Percentiles rank a stretch among this genome's conserved stretches.
Evolutionary conservation across 2,888 invertebrate species (phyloP).

Genomic region (Lamellibrachia satsuma): DNA sequence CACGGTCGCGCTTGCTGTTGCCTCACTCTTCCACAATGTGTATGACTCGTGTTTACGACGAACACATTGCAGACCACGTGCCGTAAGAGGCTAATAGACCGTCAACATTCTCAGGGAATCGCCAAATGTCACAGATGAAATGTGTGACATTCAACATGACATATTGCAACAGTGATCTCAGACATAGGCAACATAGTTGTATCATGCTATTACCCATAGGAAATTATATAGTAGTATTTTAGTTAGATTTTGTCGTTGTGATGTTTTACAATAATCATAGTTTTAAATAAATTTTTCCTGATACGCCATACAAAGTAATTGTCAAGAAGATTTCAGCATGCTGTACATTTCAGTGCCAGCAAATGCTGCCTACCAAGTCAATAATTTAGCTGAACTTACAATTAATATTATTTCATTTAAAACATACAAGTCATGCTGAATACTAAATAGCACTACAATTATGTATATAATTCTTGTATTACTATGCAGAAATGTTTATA

Average conservation of each 20-base stretch:
- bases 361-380: not conserved
- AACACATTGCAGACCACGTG: not conserved
- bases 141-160: not conserved
- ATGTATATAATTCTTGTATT: not conserved
- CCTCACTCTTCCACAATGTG: slow-evolving; percentile 55
- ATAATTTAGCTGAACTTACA: not conserved
- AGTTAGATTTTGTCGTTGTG: not conserved
- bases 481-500: not conserved
- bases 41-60: slow-evolving; percentile 33
- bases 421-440: not conserved
- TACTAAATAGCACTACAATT: not conserved
- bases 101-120: not conserved
- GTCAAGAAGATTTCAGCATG: not conserved
- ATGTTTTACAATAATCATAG: not conserved
- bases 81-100: not conserved
- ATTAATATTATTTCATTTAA: not conserved
- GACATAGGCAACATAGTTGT: not conserved
- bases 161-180: not conserved
- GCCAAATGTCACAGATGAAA: not conserved
- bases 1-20: slow-evolving; percentile 61
- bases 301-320: not conserved
- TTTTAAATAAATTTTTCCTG: not conserved
- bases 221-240: not conserved
- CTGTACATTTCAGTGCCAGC: not conserved
- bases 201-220: not conserved